These are phyloP conservation scores for Linyphia triangularis DNA, from an alignment of 2,888 invertebrate genomes.

Conservation along the genomic window DNA sequence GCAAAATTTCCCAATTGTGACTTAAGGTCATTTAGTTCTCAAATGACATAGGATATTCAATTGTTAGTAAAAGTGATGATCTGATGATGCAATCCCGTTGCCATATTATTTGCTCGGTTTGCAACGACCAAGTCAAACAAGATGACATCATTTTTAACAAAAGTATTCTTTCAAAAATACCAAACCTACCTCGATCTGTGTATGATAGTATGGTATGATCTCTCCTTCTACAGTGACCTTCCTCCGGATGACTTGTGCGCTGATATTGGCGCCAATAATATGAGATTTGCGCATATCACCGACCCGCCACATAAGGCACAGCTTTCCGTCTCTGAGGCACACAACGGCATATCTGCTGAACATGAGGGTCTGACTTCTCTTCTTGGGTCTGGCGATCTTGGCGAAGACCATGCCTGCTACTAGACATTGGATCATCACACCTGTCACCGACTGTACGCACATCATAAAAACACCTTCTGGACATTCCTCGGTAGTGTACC, in stretches of 20 bases:
- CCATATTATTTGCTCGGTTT: too few species aligned
- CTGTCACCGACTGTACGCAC: slow-evolving; percentile 94
- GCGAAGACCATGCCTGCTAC: slow-evolving; percentile 93
- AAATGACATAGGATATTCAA: too few species aligned
- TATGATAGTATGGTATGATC: slow-evolving; percentile 93
- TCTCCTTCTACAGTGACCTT: slow-evolving; percentile 91
- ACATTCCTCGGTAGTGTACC: slow-evolving; percentile 94
- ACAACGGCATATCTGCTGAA: slow-evolving; percentile 96
- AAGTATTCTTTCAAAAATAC: too few species aligned
- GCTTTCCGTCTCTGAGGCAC: slow-evolving; percentile 92
- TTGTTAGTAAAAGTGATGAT: too few species aligned
- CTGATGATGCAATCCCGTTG: too few species aligned
- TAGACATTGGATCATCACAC: slow-evolving; percentile 88
- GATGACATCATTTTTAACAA: too few species aligned
- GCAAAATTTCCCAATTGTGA: too few species aligned
- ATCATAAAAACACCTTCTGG: slow-evolving; percentile 94
- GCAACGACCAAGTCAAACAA: too few species aligned
- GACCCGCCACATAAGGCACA: slow-evolving; percentile 95
- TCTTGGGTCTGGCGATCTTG: slow-evolving; percentile 96
- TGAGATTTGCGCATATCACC: slow-evolving; percentile 97
- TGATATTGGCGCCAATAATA: slow-evolving; percentile 97
- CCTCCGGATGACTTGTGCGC: slow-evolving; percentile 92
- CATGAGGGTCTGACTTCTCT: slow-evolving; percentile 95
- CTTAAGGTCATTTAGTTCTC: too few species aligned
- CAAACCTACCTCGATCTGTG: slow-evolving; percentile 81